Base-by-base conservation (phyloP, 2,888 invertebrate genomes). In the Crepidodera aurea region DNA sequence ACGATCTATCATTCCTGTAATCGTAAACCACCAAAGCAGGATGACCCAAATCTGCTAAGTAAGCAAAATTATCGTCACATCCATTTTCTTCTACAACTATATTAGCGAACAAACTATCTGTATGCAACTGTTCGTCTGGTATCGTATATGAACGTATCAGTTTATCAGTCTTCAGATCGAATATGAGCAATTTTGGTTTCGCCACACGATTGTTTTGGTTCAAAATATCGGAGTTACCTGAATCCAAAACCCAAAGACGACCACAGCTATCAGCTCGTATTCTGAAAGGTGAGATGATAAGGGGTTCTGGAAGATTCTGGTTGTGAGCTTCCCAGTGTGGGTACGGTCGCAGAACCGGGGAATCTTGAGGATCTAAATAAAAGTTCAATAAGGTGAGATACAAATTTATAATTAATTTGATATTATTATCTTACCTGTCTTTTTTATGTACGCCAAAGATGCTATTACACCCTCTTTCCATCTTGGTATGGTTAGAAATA, bases 251-350 rank as follows among this genome's bases (percentile, higher is more conserved):
- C 92, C 93, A 93, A 0, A 93, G 85, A 0, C 92, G 85, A 10
- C 87, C 88, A 76, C 93, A 93, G 50, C 84, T 84, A 77, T 93
- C 93, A 0, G 90, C 91, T 0, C 90, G 83, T 1, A 91, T 82
- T 5, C 91, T 83, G 78, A 90, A 91, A 0, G 91, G 89, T 0
- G 91, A 91, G 0, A 91, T 85, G 51, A 92, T 85, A 76, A 90
- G 86, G 1, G 75, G 77, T 37, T 81, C 85, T 25, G 69, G 71
- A 16, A 67, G 59, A 5, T 71, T 69, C 25, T 53, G 50, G 46
- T 88, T 87, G 74, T 92, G 92, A 0, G 91, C 89, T 62, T 88
- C 87, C 92, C 92, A 93, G 70, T 87, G 89, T 0, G 92, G 92
- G 71, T 89, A 93, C 0, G 93, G 92, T n/a, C 83, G 88, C 59